Percentiles rank a stretch among this genome's conserved stretches.
These are phyloP conservation scores for Agriotes lineatus DNA, from an alignment of 2,888 invertebrate species.

Conservation along the genomic window DNA sequence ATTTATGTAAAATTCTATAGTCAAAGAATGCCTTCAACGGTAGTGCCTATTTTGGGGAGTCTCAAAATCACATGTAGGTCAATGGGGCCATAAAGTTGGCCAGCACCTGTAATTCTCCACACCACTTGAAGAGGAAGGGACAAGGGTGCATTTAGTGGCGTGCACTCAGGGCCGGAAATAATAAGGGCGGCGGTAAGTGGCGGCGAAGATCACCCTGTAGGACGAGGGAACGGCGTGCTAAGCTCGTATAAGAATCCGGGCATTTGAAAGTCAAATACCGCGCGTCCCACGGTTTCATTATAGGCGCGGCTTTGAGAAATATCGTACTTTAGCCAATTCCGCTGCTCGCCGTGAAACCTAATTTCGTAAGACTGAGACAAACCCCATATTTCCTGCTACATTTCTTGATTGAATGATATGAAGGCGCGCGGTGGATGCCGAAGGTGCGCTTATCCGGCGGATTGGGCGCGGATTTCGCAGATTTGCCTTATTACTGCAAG, in stretches of 20 bases:
- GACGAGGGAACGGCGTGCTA: constrained; percentile 42
- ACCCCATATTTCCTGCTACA: constrained; percentile 64
- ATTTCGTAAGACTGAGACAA: constrained; percentile 63
- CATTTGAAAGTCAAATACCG: constrained; percentile 64
- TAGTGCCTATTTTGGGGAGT: no score
- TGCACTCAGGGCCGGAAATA: not conserved
- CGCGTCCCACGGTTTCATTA: constrained; percentile 62
- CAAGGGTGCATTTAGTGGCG: no score
- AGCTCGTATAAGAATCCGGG: constrained; percentile 58
- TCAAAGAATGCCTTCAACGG: no score
- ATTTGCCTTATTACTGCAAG: constrained; percentile 50
- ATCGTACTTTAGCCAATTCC: constrained; percentile 62
- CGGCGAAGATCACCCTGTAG: constrained; percentile 26
- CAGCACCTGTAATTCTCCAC: no score
- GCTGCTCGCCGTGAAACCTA: constrained; percentile 61
- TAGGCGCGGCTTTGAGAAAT: constrained; percentile 62
- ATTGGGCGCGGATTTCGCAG: no score
- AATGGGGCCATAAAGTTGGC: no score
- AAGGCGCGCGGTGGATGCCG: constrained; percentile 41
- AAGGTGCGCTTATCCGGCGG: no score
- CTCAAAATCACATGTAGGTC: no score
- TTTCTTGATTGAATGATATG: constrained; percentile 63
- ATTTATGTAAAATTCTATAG: no score
- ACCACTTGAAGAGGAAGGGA: no score
- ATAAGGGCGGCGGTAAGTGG: not conserved